Evolutionary conservation across 2,888 invertebrate genomes (phyloP).

Genomic region (Orthonychiurus folsomi): DNA sequence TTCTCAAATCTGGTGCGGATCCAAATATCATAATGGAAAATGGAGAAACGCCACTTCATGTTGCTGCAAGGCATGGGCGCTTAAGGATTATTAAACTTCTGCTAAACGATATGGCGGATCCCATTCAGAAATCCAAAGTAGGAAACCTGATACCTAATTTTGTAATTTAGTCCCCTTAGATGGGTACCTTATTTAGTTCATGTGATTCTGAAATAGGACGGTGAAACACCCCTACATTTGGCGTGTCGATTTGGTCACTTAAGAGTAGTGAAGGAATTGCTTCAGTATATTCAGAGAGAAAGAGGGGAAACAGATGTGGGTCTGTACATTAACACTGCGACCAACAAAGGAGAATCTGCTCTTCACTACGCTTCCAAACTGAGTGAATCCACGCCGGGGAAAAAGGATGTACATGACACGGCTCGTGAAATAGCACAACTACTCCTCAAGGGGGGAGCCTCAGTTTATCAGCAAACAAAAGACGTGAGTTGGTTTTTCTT

Average conservation of each 20-base stretch:
- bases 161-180: too few relatives aligned
- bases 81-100: conserved; percentile 73
- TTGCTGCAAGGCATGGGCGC: conserved; percentile 82
- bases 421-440: conserved; percentile 74
- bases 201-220: conserved; percentile 55
- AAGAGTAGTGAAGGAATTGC: conserved; percentile 72
- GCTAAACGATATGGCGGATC: conserved; percentile 89
- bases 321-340: conserved; percentile 76
- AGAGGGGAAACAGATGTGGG: conserved; percentile 68
- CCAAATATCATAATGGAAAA: conserved; percentile 92
- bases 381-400: conserved; percentile 64
- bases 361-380: conserved; percentile 91
- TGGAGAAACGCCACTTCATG: conserved; percentile 85
- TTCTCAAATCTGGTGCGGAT: conserved; percentile 93
- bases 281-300: conserved; percentile 68
- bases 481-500: conserved; percentile 44
- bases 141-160: not conserved
- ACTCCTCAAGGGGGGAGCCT: conserved; percentile 82
- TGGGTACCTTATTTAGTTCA: too few relatives aligned
- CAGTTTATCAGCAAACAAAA: conserved; percentile 74
- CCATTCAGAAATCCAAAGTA: conserved; percentile 82
- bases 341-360: conserved; percentile 86
- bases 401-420: conserved; percentile 45
- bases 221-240: conserved; percentile 92
- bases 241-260: conserved; percentile 59